A percentile compares a stretch with the other conserved stretches of the same genome.
Evolutionary conservation across 2,888 invertebrate species (phyloP).

Genomic region (Drosophila neotestacea): DNA sequence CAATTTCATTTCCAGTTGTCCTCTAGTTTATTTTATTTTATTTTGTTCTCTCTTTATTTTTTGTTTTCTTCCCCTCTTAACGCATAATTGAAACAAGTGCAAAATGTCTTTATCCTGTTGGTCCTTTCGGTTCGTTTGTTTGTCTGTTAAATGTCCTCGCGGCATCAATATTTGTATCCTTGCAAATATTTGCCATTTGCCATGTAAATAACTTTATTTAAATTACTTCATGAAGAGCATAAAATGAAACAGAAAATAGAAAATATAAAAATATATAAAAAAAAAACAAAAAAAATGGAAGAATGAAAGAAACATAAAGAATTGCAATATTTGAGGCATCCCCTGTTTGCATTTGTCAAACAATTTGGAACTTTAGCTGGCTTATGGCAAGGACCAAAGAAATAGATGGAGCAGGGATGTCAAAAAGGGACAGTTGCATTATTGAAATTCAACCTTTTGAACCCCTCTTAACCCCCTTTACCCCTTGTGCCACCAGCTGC

Average conservation of each 20-base stretch:
- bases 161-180: slow-evolving; percentile 75
- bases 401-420: background rate
- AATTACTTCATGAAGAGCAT: slow-evolving; percentile 61
- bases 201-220: slow-evolving; percentile 75
- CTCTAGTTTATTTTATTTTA: background rate
- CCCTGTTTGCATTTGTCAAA: slow-evolving; percentile 57
- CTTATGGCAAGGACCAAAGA: slow-evolving; percentile 30
- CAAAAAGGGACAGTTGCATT: slow-evolving; percentile 17
- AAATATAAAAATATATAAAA: background rate
- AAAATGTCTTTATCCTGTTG: slow-evolving; percentile 70
- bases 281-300: background rate
- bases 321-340: slow-evolving; percentile 51
- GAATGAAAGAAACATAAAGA: slow-evolving; percentile 20
- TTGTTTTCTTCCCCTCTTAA: slow-evolving; percentile 4
- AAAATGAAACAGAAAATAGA: slow-evolving; percentile 18
- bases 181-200: slow-evolving; percentile 72
- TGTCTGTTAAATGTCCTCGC: slow-evolving; percentile 67
- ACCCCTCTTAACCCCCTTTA: background rate
- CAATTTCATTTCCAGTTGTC: slow-evolving; percentile 57
- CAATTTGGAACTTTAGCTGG: slow-evolving; percentile 49
- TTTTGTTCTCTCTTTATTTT: background rate
- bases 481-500: background rate
- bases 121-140: slow-evolving; percentile 37
- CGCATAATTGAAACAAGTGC: slow-evolving; percentile 76
- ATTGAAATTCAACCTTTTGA: slow-evolving; percentile 44